Evolutionary conservation across 2,797 vertebrate species (phyloP), one percentile per base, ranked within the genome.

Genomic region (Periophthalmus magnuspinnatus): DNA sequence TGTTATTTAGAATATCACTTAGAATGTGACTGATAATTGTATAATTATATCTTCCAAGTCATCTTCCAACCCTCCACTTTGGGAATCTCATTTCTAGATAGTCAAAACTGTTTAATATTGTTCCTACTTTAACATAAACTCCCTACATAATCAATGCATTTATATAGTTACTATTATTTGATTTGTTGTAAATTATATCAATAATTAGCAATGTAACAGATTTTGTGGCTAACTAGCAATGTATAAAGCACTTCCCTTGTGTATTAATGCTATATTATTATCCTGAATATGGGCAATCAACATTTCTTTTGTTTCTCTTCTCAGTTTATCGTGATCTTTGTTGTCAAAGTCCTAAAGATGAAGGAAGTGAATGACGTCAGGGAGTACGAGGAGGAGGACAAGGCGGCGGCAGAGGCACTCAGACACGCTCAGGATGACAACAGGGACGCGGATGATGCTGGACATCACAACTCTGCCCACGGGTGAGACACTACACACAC

Each of bases 281-380:
- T 52, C 50, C 50, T 52, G 50, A 52, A 52, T 52, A 21, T n/a
- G 5, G 4, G 6, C 17, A 55, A 22, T 52, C 21, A 14, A 32
- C 9, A 50, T 57, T 9, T 28, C 2, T 5, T 11, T 17, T 24
- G 17, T 32, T 47, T 16, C 41, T 36, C 32, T 58, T 6, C 28
- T 0, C 71, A 99, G 97, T 98, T 97, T 88, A 99, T 99, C 14
- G 80, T 98, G 79, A 84, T 95, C 45, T 97, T 98, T 7, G 95
- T 96, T 33, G 92, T 93, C 84, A 98, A 96, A 89, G 93, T 98
- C 87, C 80, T 99, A 70, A 95, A 98, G 89, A 67, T 98, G 85
- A 94, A 87, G 0, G 97, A 96, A 83, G 93, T 98, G 82, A 97
- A 95, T 0, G 97, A 99, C 0, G 93, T 97, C 34, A 89, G 97